Percentiles rank a stretch among this genome's conserved stretches.
Evolutionary conservation across 37 sponge, comb jelly and placozoan species (phyloP).

Genomic region (Ianthella basta): DNA sequence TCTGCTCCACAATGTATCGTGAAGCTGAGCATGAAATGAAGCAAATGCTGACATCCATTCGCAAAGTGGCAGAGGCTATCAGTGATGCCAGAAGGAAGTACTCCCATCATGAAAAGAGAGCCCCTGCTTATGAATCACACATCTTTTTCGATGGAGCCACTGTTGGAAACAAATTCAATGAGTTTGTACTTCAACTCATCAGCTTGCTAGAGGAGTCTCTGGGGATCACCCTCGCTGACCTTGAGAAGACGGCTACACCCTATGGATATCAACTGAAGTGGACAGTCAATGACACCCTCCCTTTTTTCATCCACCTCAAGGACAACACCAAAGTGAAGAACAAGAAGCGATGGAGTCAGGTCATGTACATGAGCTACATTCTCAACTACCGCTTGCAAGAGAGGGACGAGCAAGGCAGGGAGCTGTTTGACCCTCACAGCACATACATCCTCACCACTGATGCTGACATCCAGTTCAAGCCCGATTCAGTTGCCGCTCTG

Average conservation of each 20-base stretch:
- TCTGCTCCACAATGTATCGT: conserved; percentile 91
- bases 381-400: conserved; percentile 59
- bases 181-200: conserved; percentile 77
- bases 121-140: conserved; percentile 69
- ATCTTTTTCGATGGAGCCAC: conserved; percentile 86
- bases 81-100: neutral
- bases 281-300: conserved; percentile 46
- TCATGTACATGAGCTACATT: conserved; percentile 95
- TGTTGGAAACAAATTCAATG: conserved; percentile 56
- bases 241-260: conserved; percentile 61
- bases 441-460: conserved; percentile 94
- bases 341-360: conserved; percentile 93
- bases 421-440: conserved; percentile 45
- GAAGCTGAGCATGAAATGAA: conserved; percentile 74
- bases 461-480: conserved; percentile 87
- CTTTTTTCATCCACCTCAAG: conserved; percentile 79
- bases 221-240: conserved; percentile 29
- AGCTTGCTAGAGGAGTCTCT: conserved; percentile 73
- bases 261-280: conserved; percentile 77
- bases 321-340: conserved; percentile 75
- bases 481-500: conserved; percentile 74
- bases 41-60: conserved; percentile 79
- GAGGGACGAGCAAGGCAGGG: conserved; percentile 8
- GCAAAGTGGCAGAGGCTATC: conserved; percentile 51
- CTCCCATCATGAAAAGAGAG: conserved; percentile 6